Conservation (phyloP, 30 jellyfish, hydroid and myxozoan species). For the Rhopilema esculentum region DNA sequence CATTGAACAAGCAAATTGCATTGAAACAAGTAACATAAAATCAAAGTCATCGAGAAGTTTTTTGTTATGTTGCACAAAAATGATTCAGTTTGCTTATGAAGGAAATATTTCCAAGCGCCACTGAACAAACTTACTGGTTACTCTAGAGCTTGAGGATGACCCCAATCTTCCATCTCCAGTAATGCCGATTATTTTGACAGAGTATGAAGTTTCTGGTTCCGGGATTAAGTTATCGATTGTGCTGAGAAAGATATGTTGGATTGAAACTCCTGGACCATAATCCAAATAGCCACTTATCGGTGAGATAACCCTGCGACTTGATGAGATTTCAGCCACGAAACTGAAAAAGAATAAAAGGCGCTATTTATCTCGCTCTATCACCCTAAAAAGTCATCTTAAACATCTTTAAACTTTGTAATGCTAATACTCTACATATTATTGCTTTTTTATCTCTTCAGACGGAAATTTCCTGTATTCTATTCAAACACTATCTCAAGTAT, state of each 20-base stretch:
- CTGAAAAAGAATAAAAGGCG: conserved; percentile 38
- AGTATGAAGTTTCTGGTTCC: conserved; percentile 56
- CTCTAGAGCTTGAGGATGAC: conserved; percentile 11
- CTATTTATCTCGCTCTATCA: not conserved
- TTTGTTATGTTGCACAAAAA: not conserved
- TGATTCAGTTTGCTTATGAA: too few species aligned
- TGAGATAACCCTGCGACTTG: conserved; percentile 4
- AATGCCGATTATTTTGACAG: conserved; percentile 53
- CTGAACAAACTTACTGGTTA: conserved; percentile 65
- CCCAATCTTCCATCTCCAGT: conserved; percentile 64
- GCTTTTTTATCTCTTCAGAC: too few species aligned
- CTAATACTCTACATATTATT: too few species aligned
- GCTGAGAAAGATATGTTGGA: conserved; percentile 21
- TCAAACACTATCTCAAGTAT: too few species aligned
- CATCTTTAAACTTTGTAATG: not conserved
- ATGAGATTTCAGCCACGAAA: conserved; percentile 28
- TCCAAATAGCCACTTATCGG: conserved; percentile 73
- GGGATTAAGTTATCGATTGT: conserved; percentile 75
- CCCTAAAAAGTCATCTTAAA: not conserved
- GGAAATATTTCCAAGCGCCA: too few species aligned
- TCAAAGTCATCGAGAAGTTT: not conserved
- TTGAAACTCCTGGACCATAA: conserved; percentile 39
- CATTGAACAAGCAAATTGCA: too few species aligned
- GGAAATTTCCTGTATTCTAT: too few species aligned
- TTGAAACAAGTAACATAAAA: not conserved